Conservation (phyloP, 2,797 vertebrate genomes). For the Picus viridis region DNA sequence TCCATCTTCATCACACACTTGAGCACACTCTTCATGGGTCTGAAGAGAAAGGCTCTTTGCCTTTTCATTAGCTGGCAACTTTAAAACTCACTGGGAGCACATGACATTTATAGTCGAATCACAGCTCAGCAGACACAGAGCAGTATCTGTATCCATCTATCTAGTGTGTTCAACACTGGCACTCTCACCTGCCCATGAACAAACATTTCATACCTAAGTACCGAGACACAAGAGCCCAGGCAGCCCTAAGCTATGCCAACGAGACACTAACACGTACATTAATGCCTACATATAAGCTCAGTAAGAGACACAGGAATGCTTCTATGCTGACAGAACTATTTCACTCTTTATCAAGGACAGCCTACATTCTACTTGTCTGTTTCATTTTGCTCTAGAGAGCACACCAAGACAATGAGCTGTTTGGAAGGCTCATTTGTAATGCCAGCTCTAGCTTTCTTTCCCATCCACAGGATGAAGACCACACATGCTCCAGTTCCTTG, state of each 20-base stretch:
- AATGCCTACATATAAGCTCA: background rate
- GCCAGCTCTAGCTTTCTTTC: background rate
- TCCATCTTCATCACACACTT: background rate
- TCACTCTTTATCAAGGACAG: background rate
- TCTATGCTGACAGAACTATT: background rate
- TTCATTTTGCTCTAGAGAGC: background rate
- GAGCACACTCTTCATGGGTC: background rate
- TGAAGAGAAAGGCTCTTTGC: background rate
- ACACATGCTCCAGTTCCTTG: background rate
- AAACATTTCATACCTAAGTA: background rate
- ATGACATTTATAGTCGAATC: background rate
- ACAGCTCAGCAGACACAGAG: rapidly evolving
- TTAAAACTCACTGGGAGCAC: background rate
- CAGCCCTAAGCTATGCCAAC: background rate
- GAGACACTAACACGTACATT: background rate
- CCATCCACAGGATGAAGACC: background rate
- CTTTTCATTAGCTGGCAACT: background rate
- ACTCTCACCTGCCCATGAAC: rapidly evolving
- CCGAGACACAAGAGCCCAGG: background rate
- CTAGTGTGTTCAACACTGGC: background rate
- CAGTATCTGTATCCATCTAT: background rate
- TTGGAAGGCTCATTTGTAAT: background rate
- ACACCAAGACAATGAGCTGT: background rate
- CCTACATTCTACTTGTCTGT: background rate
- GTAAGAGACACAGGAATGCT: background rate